Evolutionary conservation across 2,797 vertebrate genomes (phyloP), one percentile per base, ranked within the genome.

Genomic region (Poliocrania exsul): DNA sequence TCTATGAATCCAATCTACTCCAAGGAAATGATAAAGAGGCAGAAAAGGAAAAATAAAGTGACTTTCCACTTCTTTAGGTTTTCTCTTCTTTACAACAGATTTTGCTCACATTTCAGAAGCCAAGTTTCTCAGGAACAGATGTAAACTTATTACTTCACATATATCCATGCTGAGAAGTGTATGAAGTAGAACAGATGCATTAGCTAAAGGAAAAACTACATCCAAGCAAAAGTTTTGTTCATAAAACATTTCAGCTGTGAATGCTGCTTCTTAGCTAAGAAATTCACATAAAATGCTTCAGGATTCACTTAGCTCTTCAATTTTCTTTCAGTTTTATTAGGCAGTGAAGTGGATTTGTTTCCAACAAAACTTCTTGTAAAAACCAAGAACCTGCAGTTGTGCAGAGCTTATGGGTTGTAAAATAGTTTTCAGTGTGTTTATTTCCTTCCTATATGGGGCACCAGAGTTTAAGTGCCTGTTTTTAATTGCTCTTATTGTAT

Each of bases 101-200:
- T 95, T 86, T 85, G 10, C 51, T 91, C 49, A 26, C 2, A 2
- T 79, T 37, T 49, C 28, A 60, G 56, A 75, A 81, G 35, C 38
- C 69, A 84, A 61, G 38, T 93, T 90, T 92, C 86, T 84, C 49
- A 70, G 66, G 56, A 79, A 37, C 42, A 79, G 66, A 20, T 83
- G 47, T 79, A 79, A 90, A 81, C 17, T 21, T 83, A 38, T 67
- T 92, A 24, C 33, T 87, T 33, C 17, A 4, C 19, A 46, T 38
- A 78, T 25, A 67, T 61, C 50, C 44, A 47, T 67, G 37, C 73
- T 86, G 82, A 81, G 80, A 88, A 65, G 28, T 16, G 18, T 60
- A 87, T 44, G 71, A 89, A 85, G 87, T n/a, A 92, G 73, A 78
- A 60, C 49, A 95, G 46, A 87, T 85, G 53, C 53, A 56, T 80